These are phyloP conservation scores for Pyxicephalus adspersus DNA, from an alignment of 2,113 vertebrate genomes.

Conservation along the genomic window DNA sequence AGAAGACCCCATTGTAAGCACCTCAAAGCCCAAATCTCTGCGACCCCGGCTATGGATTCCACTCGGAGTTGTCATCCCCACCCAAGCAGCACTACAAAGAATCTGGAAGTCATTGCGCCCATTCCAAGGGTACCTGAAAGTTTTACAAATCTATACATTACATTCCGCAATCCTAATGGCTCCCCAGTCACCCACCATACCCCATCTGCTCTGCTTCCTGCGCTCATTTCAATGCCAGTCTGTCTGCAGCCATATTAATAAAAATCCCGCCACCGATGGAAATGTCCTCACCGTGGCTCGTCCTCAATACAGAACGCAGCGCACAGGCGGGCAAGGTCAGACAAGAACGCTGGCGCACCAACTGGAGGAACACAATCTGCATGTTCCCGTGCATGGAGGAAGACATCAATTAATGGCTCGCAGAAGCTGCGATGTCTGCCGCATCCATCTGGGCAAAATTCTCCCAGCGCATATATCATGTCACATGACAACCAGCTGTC, in stretches of 20 bases:
- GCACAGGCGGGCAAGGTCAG: constrained; percentile 30
- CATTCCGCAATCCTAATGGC: constrained; percentile 63
- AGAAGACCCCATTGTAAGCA: too few species aligned
- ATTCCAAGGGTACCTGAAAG: constrained; percentile 30
- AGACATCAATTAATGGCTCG: constrained; percentile 8
- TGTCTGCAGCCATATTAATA: constrained; percentile 64
- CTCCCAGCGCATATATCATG: neutral
- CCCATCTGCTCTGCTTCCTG: constrained; percentile 66
- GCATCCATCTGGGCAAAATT: constrained; percentile 21
- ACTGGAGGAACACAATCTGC: neutral
- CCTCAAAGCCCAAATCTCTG: too few species aligned
- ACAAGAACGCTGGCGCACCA: neutral
- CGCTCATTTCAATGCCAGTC: constrained; percentile 64
- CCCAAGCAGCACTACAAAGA: neutral
- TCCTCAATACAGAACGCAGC: constrained; percentile 43
- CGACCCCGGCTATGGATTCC: too few species aligned
- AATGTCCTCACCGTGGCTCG: constrained; percentile 59
- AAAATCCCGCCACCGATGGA: constrained; percentile 64
- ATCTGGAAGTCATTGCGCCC: constrained; percentile 16
- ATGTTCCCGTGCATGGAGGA: neutral
- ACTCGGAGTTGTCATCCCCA: too few species aligned
- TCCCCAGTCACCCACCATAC: constrained; percentile 65
- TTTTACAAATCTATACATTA: constrained; percentile 16
- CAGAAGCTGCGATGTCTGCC: neutral
- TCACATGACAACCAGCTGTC: neutral